A percentile compares a stretch with the other conserved stretches of the same genome.
Conservation (phyloP, 2,113 vertebrate species). For the Sialia sialis region DNA sequence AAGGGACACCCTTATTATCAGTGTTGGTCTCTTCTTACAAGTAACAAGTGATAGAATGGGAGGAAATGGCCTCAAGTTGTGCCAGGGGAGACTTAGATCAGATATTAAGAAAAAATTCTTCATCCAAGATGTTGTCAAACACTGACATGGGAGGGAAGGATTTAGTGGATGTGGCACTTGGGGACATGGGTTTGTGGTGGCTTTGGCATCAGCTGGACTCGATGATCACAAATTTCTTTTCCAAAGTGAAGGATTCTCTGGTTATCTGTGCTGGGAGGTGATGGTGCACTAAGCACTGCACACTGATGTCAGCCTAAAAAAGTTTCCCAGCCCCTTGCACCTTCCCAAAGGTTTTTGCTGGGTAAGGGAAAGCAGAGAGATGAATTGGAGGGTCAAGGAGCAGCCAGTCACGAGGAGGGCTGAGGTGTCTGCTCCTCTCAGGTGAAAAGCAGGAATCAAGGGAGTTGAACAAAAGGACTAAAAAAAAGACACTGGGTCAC, state of each 20-base stretch:
- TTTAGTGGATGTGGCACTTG: not conserved
- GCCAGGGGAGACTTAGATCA: not conserved
- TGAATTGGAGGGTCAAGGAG: not conserved
- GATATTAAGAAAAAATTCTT: not conserved
- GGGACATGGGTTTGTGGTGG: not conserved
- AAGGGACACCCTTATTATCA: not conserved
- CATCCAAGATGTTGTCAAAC: not conserved
- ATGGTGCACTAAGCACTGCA: not conserved
- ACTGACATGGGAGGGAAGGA: not conserved
- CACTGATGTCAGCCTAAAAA: not conserved
- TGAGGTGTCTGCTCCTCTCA: not conserved
- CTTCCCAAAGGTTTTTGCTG: not conserved
- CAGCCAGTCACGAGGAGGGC: accelerated
- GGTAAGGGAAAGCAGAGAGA: not conserved
- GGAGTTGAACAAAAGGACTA: not conserved
- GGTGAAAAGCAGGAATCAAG: not conserved
- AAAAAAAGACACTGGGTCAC: not conserved
- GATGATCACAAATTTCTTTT: not conserved
- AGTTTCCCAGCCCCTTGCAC: accelerated
- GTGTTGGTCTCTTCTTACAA: not conserved
- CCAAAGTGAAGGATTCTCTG: not conserved
- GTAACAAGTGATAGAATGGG: not conserved
- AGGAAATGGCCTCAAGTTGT: not conserved
- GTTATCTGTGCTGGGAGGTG: not conserved
- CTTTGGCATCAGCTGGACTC: not conserved